These are phyloP conservation scores for Troglohyphantes excavatus DNA, from an alignment of 2,888 invertebrate genomes.

Conservation along the genomic window DNA sequence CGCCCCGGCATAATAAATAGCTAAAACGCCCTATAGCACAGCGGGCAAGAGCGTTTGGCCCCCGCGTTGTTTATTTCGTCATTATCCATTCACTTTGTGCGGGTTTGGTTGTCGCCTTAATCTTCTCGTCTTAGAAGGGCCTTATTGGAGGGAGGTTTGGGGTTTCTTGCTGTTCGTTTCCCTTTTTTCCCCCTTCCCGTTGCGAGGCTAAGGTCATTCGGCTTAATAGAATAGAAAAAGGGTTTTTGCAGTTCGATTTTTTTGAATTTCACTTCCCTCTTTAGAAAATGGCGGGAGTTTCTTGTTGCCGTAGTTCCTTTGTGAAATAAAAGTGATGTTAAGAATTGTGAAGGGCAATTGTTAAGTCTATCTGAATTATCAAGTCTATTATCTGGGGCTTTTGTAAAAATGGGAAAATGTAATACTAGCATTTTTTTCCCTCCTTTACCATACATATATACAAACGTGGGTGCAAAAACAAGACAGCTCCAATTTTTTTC, in stretches of 20 bases:
- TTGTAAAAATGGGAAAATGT: no score
- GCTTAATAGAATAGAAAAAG: constrained; percentile 39
- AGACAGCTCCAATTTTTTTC: no score
- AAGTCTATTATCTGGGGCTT: no score
- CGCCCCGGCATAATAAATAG: constrained; percentile 55
- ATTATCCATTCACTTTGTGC: constrained; percentile 61
- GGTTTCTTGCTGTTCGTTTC: not conserved
- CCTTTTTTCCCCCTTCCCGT: constrained; percentile 9
- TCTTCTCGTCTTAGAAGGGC: constrained; percentile 51
- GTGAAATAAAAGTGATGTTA: no score
- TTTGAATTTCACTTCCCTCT: constrained; percentile 34
- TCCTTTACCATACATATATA: no score
- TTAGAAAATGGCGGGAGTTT: no score
- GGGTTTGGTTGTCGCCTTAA: constrained; percentile 43
- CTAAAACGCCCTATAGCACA: constrained; percentile 49
- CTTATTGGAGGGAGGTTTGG: constrained; percentile 11
- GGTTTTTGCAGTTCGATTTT: not conserved
- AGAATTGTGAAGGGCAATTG: no score
- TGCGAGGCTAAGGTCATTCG: constrained; percentile 23
- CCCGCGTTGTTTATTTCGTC: constrained; percentile 69
- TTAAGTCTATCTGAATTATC: no score
- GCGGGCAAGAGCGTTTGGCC: constrained; percentile 13
- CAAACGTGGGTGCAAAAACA: no score
- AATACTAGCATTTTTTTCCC: no score
- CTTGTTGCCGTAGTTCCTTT: no score